These are phyloP conservation scores for Clamator glandarius DNA, from an alignment of 2,797 vertebrate species.

Conservation along the genomic window DNA sequence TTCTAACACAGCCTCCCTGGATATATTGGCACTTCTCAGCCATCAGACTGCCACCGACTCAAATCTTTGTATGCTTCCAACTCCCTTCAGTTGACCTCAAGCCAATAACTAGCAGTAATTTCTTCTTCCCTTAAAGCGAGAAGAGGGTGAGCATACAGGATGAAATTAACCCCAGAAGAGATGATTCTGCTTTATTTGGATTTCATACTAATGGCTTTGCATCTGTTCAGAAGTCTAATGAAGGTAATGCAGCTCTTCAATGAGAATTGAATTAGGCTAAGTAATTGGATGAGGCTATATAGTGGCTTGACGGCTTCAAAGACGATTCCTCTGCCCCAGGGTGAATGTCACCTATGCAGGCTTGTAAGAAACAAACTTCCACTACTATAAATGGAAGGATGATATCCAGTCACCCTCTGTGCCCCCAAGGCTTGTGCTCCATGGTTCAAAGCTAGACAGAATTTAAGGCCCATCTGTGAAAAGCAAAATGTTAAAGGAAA, in stretches of 20 bases:
- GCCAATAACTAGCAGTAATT: slow-evolving; percentile 33
- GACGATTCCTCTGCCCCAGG: slow-evolving; percentile 20
- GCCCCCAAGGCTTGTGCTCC: slow-evolving; percentile 65
- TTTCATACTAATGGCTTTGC: slow-evolving; percentile 60
- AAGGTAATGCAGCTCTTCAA: slow-evolving; percentile 49
- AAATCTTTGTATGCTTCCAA: slow-evolving; percentile 22
- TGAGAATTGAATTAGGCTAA: slow-evolving; percentile 9
- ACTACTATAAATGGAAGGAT: slow-evolving; percentile 27
- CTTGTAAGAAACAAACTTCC: slow-evolving; percentile 51
- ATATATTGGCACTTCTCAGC: slow-evolving; percentile 26
- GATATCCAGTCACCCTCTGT: slow-evolving; percentile 39
- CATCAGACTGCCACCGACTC: not conserved
- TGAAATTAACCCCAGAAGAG: slow-evolving; percentile 50
- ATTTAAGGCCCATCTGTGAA: slow-evolving; percentile 70
- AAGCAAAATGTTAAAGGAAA: slow-evolving; percentile 48
- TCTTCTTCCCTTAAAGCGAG: slow-evolving; percentile 31
- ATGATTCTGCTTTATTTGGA: slow-evolving; percentile 35
- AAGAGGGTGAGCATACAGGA: slow-evolving; percentile 53
- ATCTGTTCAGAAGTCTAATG: slow-evolving; percentile 60
- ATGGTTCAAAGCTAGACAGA: slow-evolving; percentile 69
- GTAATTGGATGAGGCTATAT: slow-evolving; percentile 3
- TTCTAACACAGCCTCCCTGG: slow-evolving; percentile 1
- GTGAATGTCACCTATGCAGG: slow-evolving; percentile 57
- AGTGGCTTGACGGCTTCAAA: slow-evolving; percentile 46
- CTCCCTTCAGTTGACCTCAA: slow-evolving; percentile 38